Evolutionary conservation across 2,113 vertebrate species (phyloP), one percentile per base, ranked within the genome.

Genomic region (Rhynchomys soricoides): DNA sequence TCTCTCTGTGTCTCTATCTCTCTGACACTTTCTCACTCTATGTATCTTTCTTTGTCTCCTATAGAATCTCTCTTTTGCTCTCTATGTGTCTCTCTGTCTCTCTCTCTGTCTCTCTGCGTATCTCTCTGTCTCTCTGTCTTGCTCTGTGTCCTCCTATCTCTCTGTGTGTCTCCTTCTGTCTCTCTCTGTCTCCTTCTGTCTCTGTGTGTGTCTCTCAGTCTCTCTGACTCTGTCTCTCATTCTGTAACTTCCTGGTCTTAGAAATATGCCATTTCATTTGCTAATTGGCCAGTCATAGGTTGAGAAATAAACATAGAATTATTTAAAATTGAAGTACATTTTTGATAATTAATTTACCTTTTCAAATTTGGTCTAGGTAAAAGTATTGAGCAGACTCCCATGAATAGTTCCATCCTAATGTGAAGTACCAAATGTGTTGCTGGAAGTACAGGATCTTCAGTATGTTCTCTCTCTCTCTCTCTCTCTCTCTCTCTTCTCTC

Each of bases 271-370:
- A 13, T 43, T 94, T 79, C 40, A 74, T 9, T 90, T 74, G 11
- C 26, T 62, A 93, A 68, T 78, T 77, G 89, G 7, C 34, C 59
- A 79, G 31, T 21, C 10, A 22, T 55, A 52, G n/a, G 16, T 85
- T 59, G 15, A 77, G 6, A 79, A 91, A 83, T 37, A 87, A 29
- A 29, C 34, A 59, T 11, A 75, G 29, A 73, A 40, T 11, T 59
- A 8, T 89, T 93, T 92, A 68, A 92, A 96, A 48, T 90, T 82
- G 10, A 79, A 79, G 16, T 40, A 59, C 11, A 16, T 40, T 24
- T 59, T 59, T 83, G 37, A 59, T 88, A 90, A 94, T 89, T 91
- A 31, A 64, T 74, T 97, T 74, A 93, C 45, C 62, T 64, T 26
- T 34, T 89, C 77, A 6, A 40, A 57, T 93, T 93, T 70, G 10